phyloP scores from a whole-genome alignment of 2,888 invertebrate species.

The Lymantria dispar region DNA sequence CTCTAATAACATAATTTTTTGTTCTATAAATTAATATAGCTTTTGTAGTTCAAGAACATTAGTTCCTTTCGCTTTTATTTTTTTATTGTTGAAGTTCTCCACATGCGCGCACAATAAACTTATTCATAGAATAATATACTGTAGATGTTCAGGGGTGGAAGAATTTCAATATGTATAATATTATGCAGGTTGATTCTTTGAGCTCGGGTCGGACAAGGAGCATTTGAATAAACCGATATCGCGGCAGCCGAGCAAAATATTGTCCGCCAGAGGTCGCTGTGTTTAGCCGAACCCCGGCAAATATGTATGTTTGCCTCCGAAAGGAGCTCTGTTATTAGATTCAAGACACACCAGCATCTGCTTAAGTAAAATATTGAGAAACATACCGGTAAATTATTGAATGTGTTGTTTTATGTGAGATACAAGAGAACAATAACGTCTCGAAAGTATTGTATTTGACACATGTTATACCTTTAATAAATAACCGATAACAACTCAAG shows the following conservation, averaged over 20 bases:
- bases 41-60: no score
- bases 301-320: conserved; percentile 66
- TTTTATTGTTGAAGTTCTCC: conserved; percentile 20
- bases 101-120: conserved; percentile 53
- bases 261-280: conserved; percentile 70
- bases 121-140: conserved; percentile 75
- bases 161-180: conserved; percentile 81
- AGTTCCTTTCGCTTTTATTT: background rate
- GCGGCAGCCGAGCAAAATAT: conserved; percentile 73
- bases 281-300: conserved; percentile 56
- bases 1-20: no score
- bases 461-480: no score
- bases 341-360: conserved; percentile 47
- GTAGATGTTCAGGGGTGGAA: conserved; percentile 64
- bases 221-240: conserved; percentile 81
- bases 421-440: no score
- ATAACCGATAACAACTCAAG: no score
- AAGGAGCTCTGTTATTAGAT: conserved; percentile 63
- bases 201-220: conserved; percentile 72
- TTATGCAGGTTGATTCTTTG: conserved; percentile 80
- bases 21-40: no score
- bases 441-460: no score
- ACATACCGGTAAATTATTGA: conserved; percentile 2
- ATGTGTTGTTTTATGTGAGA: no score
- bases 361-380: conserved; percentile 34